Percentiles rank a stretch among this genome's conserved stretches.
Evolutionary conservation across 2,888 invertebrate genomes (phyloP).

Genomic region (Drosophila leonis): DNA sequence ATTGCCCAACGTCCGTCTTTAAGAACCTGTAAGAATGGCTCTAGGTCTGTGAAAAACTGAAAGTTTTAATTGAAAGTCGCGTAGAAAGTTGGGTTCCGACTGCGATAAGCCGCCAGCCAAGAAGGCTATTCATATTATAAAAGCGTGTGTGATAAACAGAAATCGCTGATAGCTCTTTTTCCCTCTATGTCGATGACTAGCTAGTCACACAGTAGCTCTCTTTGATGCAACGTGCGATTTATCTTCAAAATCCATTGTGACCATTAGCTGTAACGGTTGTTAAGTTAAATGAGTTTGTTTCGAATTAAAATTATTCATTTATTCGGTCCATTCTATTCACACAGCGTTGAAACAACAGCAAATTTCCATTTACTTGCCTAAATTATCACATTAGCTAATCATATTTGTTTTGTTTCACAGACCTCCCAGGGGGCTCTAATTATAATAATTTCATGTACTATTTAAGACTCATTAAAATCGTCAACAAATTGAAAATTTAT

Average conservation of each 20-base stretch:
- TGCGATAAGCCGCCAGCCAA: constrained; percentile 32
- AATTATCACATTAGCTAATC: constrained; percentile 61
- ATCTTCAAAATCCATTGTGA: constrained; percentile 45
- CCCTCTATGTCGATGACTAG: background rate
- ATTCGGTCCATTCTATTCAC: constrained; percentile 37
- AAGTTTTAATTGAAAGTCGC: constrained; percentile 67
- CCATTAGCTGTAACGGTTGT: constrained; percentile 64
- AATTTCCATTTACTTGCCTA: constrained; percentile 39
- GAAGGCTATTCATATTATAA: constrained; percentile 55
- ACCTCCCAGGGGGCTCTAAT: constrained; percentile 35
- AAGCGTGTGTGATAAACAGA: constrained; percentile 42
- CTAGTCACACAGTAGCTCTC: constrained; percentile 60
- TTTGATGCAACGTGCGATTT: constrained; percentile 31
- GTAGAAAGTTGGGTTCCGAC: constrained; percentile 57
- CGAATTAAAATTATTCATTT: constrained; percentile 59
- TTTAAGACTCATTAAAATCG: constrained; percentile 25
- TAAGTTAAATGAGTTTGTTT: constrained; percentile 40
- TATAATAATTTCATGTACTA: constrained; percentile 41
- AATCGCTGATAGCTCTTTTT: constrained; percentile 5
- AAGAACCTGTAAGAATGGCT: constrained; percentile 52
- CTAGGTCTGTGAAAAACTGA: constrained; percentile 60
- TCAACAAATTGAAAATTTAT: constrained; percentile 16
- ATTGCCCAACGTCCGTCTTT: constrained; percentile 2
- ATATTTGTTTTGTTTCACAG: constrained; percentile 31
- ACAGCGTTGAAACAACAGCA: constrained; percentile 11